Percentiles rank a stretch among this genome's conserved stretches.
phyloP scores from a whole-genome alignment of 2,113 vertebrate species.

The Cyprinodon tularosa region DNA sequence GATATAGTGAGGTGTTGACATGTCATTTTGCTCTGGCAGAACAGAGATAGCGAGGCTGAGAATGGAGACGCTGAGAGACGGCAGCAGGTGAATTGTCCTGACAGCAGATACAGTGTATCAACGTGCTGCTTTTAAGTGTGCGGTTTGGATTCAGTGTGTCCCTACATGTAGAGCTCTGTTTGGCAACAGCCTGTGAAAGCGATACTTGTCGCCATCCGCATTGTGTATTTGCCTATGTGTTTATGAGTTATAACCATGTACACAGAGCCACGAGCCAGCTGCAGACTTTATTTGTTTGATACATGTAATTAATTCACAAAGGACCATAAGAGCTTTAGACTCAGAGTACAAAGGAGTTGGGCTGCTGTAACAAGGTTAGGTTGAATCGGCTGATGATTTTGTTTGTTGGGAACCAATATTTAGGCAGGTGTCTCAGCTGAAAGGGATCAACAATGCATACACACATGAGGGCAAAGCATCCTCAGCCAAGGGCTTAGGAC shows the following conservation, averaged over 20 bases:
- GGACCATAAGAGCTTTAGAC: slow-evolving; percentile 59
- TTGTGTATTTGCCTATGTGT: slow-evolving; percentile 63
- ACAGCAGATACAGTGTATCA: slow-evolving; percentile 81
- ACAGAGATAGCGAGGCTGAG: slow-evolving; percentile 40
- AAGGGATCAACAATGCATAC: slow-evolving; percentile 30
- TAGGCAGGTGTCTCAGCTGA: slow-evolving; percentile 68
- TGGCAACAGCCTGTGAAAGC: slow-evolving; percentile 63
- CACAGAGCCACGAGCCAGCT: slow-evolving; percentile 76
- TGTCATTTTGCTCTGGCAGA: slow-evolving; percentile 68
- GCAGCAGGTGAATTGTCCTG: slow-evolving; percentile 87
- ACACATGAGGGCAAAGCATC: not conserved
- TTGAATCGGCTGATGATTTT: slow-evolving; percentile 56
- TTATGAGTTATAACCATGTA: slow-evolving; percentile 71
- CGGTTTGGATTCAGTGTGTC: slow-evolving; percentile 58
- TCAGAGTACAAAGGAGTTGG: slow-evolving; percentile 53
- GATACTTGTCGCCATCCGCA: slow-evolving; percentile 57
- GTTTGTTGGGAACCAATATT: slow-evolving; percentile 51
- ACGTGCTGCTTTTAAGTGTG: slow-evolving; percentile 66
- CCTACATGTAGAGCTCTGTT: slow-evolving; percentile 59
- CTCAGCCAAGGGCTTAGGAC: not conserved
- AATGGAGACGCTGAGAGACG: slow-evolving; percentile 80
- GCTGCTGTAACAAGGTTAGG: slow-evolving; percentile 44
- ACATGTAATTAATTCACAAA: slow-evolving; percentile 73
- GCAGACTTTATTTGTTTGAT: slow-evolving; percentile 73
- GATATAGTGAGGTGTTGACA: slow-evolving; percentile 81